Conservation (phyloP, 2,113 vertebrate genomes). For the Diphyllodes magnificus region DNA sequence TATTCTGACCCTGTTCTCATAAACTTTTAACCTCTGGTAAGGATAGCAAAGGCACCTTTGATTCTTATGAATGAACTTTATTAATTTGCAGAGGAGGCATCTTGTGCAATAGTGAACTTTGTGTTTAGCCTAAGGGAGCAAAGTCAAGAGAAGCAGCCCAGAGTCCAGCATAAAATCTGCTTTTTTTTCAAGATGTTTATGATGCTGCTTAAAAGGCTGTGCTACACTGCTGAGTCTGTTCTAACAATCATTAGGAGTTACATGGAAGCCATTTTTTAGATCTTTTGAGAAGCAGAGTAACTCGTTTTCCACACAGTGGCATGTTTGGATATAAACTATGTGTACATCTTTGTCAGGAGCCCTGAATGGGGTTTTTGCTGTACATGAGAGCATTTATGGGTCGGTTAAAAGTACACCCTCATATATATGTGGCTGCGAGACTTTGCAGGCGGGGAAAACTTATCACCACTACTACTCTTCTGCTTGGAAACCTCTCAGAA, state of each 20-base stretch:
- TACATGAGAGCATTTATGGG: not conserved
- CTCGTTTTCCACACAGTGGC: not conserved
- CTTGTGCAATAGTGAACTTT: not conserved
- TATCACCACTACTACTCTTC: fast-evolving
- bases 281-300: not conserved
- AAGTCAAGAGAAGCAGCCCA: not conserved
- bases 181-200: not conserved
- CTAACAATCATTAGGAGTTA: too few species aligned
- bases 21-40: not conserved
- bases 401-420: not conserved
- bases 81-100: not conserved
- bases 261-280: not conserved
- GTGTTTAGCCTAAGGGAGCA: not conserved
- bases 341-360: not conserved
- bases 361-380: not conserved
- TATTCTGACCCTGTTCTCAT: not conserved
- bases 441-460: not conserved
- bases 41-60: not conserved
- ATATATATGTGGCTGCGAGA: fast-evolving
- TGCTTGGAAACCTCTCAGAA: not conserved
- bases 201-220: not conserved
- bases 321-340: not conserved
- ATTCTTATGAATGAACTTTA: not conserved
- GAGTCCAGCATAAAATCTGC: not conserved
- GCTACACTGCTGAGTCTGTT: not conserved